Base-by-base conservation (phyloP, 1,140 invertebrate genomes). In the Galendromus occidentalis region DNA sequence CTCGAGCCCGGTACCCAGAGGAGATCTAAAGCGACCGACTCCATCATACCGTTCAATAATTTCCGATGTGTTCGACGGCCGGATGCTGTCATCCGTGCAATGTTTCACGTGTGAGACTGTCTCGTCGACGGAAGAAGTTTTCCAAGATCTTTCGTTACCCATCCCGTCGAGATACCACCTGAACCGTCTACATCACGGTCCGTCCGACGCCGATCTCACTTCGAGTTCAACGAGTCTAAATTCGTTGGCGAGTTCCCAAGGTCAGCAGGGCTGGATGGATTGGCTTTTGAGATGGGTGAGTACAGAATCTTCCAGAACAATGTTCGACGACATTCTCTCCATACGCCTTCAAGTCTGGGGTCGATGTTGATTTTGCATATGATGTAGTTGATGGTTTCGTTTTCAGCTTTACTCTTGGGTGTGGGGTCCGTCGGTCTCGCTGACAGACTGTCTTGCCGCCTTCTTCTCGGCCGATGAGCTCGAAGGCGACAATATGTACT, bases 401-500 rank as follows among this genome's bases (percentile, higher is more conserved):
- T 28, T 47, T 47, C 67, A 67, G 65, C 67, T 73, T 44, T 80
- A 83, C 45, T 86, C 86, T 2, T 95, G 89, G 86, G 84, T 97
- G 71, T 92, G 91, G 80, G 90, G 91, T 0, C 91, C 91, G 0
- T 83, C 86, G 0, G 86, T 98, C 0, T 86, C 85, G 22, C 79
- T 98, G 5, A 85, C 94, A 71, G 91, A 98, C 76, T 98, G 95
- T 75, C 80, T 98, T 59, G 85, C 88, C 5, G 91, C 91, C 17
- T 98, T 98, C 75, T 98, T 98, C 74, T 94, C 91, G 70, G 90
- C 91, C 0, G 95, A 98, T 75, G 91, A 97, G 76, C 82, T 98
- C 1, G 94, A 95, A 75, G 94, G 92, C 41, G 94, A 98, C 72
- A 96, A 98, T 73, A 96, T 96, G 91, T 97, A 97, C 75, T 90